Conservation (phyloP, 2,888 invertebrate species). For the Linnaemya vulpina region DNA sequence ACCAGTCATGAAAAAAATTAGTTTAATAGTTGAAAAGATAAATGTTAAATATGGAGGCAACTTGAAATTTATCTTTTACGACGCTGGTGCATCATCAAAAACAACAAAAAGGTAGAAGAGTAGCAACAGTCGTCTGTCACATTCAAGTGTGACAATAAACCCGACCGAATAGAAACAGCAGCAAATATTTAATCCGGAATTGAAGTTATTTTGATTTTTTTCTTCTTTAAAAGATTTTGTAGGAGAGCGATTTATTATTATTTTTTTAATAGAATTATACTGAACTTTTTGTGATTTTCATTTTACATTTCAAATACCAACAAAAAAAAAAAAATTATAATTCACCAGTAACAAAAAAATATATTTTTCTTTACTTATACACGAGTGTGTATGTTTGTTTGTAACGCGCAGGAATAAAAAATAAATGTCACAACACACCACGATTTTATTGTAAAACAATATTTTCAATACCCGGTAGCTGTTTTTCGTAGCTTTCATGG, state of each 20-base stretch:
- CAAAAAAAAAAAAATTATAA: too few relatives aligned
- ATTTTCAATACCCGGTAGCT: slow-evolving; percentile 67
- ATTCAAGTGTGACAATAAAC: slow-evolving; percentile 56
- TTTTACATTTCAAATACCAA: slow-evolving; percentile 18
- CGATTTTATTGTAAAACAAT: slow-evolving; percentile 63
- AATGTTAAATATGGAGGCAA: slow-evolving; percentile 41
- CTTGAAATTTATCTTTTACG: slow-evolving; percentile 46
- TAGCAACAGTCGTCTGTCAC: slow-evolving; percentile 28
- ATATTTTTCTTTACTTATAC: slow-evolving; percentile 3
- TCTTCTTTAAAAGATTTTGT: slow-evolving; percentile 34
- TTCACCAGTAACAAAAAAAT: background rate
- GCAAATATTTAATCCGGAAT: slow-evolving; percentile 55
- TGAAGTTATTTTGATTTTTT: slow-evolving; percentile 50
- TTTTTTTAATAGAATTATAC: slow-evolving; percentile 2
- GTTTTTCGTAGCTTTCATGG: slow-evolving; percentile 14
- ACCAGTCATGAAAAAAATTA: slow-evolving; percentile 39
- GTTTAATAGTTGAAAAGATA: slow-evolving; percentile 41
- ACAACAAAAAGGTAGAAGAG: background rate
- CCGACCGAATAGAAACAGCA: slow-evolving; percentile 39
- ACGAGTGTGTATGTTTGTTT: too few relatives aligned
- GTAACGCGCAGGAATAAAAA: background rate
- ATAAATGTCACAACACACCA: slow-evolving; percentile 57
- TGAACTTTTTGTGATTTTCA: slow-evolving; percentile 6
- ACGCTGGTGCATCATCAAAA: background rate
- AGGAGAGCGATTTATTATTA: slow-evolving; percentile 34